A percentile compares a stretch with the other conserved stretches of the same genome.
These are phyloP conservation scores for Pandemis corylana DNA, from an alignment of 2,888 invertebrate genomes.

Conservation along the genomic window DNA sequence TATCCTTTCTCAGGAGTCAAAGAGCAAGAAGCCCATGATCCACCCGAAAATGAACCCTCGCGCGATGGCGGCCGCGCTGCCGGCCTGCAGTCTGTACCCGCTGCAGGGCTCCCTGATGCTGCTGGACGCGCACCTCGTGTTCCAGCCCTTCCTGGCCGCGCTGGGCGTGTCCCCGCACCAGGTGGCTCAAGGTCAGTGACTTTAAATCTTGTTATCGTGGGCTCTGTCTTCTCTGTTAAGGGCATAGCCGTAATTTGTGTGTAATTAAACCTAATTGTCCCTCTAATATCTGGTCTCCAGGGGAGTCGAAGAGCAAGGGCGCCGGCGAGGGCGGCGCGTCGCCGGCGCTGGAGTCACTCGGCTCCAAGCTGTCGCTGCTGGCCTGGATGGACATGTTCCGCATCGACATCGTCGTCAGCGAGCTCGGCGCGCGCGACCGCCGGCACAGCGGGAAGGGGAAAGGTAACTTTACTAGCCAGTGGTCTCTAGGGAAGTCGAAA, in stretches of 20 bases:
- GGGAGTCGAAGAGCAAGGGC: slow-evolving; percentile 50
- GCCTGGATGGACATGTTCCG: slow-evolving; percentile 95
- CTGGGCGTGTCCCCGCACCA: slow-evolving; percentile 96
- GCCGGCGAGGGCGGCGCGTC: slow-evolving; percentile 53
- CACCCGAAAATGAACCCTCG: slow-evolving; percentile 78
- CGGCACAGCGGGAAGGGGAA: slow-evolving; percentile 60
- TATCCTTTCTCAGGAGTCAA: slow-evolving; percentile 71
- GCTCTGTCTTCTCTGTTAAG: too few species aligned
- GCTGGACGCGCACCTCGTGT: slow-evolving; percentile 96
- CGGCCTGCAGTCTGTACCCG: slow-evolving; percentile 89
- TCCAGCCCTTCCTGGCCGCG: slow-evolving; percentile 95
- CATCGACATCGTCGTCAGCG: slow-evolving; percentile 97
- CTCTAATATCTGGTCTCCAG: slow-evolving; percentile 30
- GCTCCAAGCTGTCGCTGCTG: slow-evolving; percentile 92
- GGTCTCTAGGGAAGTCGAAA: too few species aligned
- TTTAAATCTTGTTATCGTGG: neutral
- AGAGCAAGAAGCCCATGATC: slow-evolving; percentile 79
- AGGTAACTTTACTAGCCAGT: slow-evolving; percentile 49
- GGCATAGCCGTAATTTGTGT: too few species aligned
- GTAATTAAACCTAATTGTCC: too few species aligned
- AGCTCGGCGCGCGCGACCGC: slow-evolving; percentile 81
- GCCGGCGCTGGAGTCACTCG: slow-evolving; percentile 93
- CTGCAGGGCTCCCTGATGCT: slow-evolving; percentile 93
- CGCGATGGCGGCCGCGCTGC: slow-evolving; percentile 70
- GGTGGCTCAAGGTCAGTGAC: slow-evolving; percentile 81